Evolutionary conservation across 2,888 invertebrate genomes (phyloP), one percentile per base, ranked within the genome.

Genomic region (Peribatodes rhomboidaria): DNA sequence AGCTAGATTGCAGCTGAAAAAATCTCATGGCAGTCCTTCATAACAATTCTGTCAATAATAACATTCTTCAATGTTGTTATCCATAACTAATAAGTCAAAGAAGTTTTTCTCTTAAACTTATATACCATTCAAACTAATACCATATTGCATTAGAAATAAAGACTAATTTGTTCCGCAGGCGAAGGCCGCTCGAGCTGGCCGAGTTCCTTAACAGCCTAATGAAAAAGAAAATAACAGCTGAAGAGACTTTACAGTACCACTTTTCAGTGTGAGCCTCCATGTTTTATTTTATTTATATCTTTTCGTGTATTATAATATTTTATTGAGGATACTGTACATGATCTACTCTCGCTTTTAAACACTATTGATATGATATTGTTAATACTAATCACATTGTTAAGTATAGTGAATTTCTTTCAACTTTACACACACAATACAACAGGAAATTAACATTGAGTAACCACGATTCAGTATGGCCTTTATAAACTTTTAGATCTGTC

Each of bases 261-360:
- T 94, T 93, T 93, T 89, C 93, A 92, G 92, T 93, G 94, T 94
- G 93, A 94, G 94, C 89, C 86, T 88, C 78, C 79, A 77, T 86
- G 61, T 78, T 78, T 80, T 77, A 72, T 87, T 86, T 86, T 81
- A 78, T 85, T 87, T 84, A 78, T 83, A 74, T 71, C 72, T 77
- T 76, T 77, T 78, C 77, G 72, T 70, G 68, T 80, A 70, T 73
- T 68, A 33, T 55, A n/a, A 33, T 55, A 33, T 66, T 50, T 58
- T 63, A 37, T 50, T 64, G 65, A 53, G 77, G 78, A 77, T 74
- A 79, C 75, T 81, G 80, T 69, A 69, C 55, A 61, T 9, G 27
- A 8, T n/a, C 1, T 10, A n/a, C n/a, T 27, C 1, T 14, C 27
- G 0, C 47, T 6, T n/a, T 20, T 33, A 33, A 35, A n/a, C n/a